phyloP scores from a whole-genome alignment of 1,140 invertebrate species.

The Pissodes strobi region DNA sequence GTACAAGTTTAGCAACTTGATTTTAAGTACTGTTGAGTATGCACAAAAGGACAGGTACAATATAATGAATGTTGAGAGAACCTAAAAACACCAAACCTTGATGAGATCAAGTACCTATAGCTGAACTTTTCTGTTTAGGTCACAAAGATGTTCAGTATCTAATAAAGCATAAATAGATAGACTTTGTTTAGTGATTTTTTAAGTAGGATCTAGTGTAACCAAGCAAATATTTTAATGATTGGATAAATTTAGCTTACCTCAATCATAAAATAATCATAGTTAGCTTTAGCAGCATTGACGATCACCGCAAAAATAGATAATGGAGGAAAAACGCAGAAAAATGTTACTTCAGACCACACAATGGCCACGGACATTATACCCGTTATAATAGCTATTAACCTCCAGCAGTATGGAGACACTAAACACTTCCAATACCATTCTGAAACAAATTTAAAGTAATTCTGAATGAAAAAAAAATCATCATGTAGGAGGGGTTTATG shows the following conservation, averaged over 20 bases:
- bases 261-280: conserved; percentile 93
- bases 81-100: conserved; percentile 59
- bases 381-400: conserved; percentile 73
- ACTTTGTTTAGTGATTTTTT: too few relatives aligned
- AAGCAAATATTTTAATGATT: conserved; percentile 1
- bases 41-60: conserved; percentile 96
- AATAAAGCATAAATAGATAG: too few relatives aligned
- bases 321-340: conserved; percentile 89
- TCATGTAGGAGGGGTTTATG: too few relatives aligned
- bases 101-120: too few relatives aligned
- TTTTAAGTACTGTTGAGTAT: conserved; percentile 96
- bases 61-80: conserved; percentile 87
- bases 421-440: conserved; percentile 97
- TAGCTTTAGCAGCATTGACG: conserved; percentile 76
- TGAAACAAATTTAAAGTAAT: conserved; percentile 58
- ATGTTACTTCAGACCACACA: conserved; percentile 98
- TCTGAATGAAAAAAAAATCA: conserved; percentile 1
- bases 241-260: conserved; percentile 68
- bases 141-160: too few relatives aligned
- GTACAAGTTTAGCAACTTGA: conserved; percentile 94
- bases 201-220: too few relatives aligned
- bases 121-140: too few relatives aligned
- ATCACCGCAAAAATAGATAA: conserved; percentile 95
- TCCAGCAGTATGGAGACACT: conserved; percentile 74
- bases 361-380: conserved; percentile 84